Evolutionary conservation across 2,797 vertebrate species (phyloP).

Genomic region (Masticophis lateralis): DNA sequence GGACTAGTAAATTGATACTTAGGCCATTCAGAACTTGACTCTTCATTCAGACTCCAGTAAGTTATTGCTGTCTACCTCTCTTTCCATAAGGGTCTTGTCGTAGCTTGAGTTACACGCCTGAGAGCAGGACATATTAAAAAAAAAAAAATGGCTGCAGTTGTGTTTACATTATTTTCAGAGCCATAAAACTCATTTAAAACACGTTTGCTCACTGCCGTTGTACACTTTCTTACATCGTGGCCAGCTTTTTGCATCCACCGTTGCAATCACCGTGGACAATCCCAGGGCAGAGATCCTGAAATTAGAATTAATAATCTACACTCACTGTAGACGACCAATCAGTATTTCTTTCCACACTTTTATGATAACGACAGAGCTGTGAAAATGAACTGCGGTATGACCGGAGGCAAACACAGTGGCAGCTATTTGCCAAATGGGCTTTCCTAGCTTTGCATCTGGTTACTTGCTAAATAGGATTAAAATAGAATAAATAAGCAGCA

Average conservation of each 20-base stretch:
- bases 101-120: background rate
- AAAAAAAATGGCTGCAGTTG: background rate
- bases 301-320: background rate
- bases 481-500: background rate
- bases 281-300: background rate
- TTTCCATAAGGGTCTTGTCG: background rate
- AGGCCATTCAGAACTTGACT: background rate
- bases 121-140: background rate
- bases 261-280: background rate
- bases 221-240: background rate
- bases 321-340: background rate
- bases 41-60: background rate
- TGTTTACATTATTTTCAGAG: background rate
- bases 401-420: background rate
- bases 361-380: background rate
- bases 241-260: background rate
- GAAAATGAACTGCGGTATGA: background rate
- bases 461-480: background rate
- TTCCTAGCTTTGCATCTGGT: background rate
- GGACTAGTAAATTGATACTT: background rate
- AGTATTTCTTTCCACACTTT: background rate
- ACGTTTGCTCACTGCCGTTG: background rate
- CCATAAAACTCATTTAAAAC: background rate
- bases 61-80: background rate
- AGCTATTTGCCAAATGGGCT: background rate